These are phyloP conservation scores for Sorex araneus DNA, from an alignment of 2,113 vertebrate genomes.

Conservation along the genomic window DNA sequence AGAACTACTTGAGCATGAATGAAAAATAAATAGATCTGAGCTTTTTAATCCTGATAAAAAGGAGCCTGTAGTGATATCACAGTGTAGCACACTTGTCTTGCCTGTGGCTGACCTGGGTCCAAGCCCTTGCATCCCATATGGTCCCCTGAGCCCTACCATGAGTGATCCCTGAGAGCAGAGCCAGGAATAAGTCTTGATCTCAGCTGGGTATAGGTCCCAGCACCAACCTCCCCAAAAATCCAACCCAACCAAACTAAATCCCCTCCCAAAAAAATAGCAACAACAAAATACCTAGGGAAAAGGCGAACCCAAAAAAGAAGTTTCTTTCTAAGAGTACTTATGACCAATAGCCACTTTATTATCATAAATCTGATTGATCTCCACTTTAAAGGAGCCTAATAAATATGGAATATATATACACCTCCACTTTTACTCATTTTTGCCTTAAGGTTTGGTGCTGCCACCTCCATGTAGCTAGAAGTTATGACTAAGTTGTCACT, in stretches of 20 bases:
- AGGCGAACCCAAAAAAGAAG: background rate
- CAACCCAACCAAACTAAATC: too few species aligned
- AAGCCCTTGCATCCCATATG: too few species aligned
- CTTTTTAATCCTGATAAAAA: background rate
- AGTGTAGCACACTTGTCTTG: too few species aligned
- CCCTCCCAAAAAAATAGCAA: too few species aligned
- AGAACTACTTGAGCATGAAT: background rate
- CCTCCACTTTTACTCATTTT: slow-evolving; percentile 28
- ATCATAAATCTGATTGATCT: background rate
- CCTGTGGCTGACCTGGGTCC: too few species aligned
- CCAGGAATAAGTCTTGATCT: too few species aligned
- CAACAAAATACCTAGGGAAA: background rate
- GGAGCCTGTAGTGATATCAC: too few species aligned
- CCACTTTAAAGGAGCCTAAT: background rate
- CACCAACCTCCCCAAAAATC: too few species aligned
- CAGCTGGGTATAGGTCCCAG: too few species aligned
- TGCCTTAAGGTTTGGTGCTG: background rate
- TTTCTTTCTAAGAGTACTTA: slow-evolving; percentile 23
- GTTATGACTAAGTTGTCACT: slow-evolving; percentile 58
- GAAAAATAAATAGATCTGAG: background rate
- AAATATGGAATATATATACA: background rate
- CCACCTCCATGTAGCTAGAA: slow-evolving; percentile 36
- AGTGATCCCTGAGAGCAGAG: too few species aligned
- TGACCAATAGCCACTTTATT: background rate
- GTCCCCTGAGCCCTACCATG: too few species aligned